Percentiles rank a stretch among this genome's conserved stretches.
phyloP scores from a whole-genome alignment of 2,888 invertebrate species.

The Tiphia femorata region DNA sequence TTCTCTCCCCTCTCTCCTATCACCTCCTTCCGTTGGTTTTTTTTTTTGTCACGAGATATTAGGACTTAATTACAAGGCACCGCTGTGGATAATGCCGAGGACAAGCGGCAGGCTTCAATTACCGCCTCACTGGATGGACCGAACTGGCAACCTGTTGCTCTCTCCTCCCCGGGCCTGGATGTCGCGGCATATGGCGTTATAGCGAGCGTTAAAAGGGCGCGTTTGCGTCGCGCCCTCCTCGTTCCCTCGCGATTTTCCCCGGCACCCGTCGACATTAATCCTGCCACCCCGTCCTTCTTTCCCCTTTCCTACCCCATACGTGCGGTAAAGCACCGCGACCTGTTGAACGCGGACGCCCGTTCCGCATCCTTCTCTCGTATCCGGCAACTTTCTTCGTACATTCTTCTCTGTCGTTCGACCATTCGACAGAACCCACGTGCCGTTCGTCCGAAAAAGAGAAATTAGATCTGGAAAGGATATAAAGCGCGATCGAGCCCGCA shows the following conservation, averaged over 20 bases:
- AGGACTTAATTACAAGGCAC: conserved; percentile 48
- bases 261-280: neutral
- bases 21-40: conserved; percentile 16
- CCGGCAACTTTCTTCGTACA: too few relatives aligned
- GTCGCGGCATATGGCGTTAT: neutral
- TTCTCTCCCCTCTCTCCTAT: neutral
- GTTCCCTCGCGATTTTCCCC: neutral
- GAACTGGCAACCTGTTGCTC: conserved; percentile 49
- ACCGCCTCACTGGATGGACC: conserved; percentile 30
- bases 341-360: conserved; percentile 12
- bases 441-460: too few relatives aligned
- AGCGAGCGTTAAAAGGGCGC: conserved; percentile 9
- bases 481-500: too few relatives aligned
- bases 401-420: too few relatives aligned
- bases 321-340: conserved; percentile 1
- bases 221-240: conserved; percentile 1
- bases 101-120: conserved; percentile 41
- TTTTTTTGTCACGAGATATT: conserved; percentile 50
- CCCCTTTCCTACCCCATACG: neutral
- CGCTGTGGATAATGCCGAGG: conserved; percentile 20
- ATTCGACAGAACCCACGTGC: too few relatives aligned
- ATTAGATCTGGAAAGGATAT: too few relatives aligned
- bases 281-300: neutral
- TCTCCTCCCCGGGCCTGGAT: conserved; percentile 12
- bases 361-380: too few relatives aligned